A percentile compares a stretch with the other conserved stretches of the same genome.
Conservation (phyloP, 1,140 invertebrate species). For the Platyura marginata region DNA sequence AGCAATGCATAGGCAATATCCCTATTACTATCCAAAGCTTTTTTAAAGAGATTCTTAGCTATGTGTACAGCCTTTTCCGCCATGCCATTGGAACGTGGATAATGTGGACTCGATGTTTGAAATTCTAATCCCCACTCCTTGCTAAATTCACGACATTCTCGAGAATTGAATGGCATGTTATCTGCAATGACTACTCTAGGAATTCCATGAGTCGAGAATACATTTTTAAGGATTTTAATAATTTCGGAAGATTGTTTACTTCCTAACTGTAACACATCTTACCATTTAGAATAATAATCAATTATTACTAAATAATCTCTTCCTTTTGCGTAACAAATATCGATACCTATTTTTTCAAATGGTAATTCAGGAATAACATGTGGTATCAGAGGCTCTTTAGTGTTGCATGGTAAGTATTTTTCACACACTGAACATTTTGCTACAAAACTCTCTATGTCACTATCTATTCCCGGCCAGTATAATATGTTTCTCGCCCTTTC, state of each 20-base stretch:
- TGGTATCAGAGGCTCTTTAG: conserved; percentile 12
- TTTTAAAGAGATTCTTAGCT: conserved; percentile 13
- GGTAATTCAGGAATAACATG: conserved; percentile 12
- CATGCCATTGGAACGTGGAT: conserved; percentile 13
- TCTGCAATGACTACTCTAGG: conserved; percentile 11
- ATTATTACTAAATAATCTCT: conserved; percentile 9
- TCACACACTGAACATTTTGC: conserved; percentile 13
- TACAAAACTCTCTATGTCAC: conserved; percentile 15
- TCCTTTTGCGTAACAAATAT: conserved; percentile 10
- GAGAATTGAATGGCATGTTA: too few species aligned
- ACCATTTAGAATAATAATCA: conserved; percentile 16
- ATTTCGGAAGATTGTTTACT: conserved; percentile 8
- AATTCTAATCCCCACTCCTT: conserved; percentile 9
- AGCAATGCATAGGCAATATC: conserved; percentile 4
- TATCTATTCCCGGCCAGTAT: conserved; percentile 4
- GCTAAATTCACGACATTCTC: conserved; percentile 11
- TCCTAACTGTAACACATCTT: conserved; percentile 10
- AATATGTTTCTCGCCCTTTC: neutral
- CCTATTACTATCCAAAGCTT: conserved; percentile 6
- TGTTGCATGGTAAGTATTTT: conserved; percentile 10
- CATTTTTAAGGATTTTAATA: conserved; percentile 8
- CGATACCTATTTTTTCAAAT: conserved; percentile 12
- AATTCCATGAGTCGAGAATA: conserved; percentile 12
- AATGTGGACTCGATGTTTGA: conserved; percentile 10
- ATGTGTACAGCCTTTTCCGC: conserved; percentile 12